phyloP scores from a whole-genome alignment of 2,797 vertebrate genomes.

The Telmatherina bonti region DNA sequence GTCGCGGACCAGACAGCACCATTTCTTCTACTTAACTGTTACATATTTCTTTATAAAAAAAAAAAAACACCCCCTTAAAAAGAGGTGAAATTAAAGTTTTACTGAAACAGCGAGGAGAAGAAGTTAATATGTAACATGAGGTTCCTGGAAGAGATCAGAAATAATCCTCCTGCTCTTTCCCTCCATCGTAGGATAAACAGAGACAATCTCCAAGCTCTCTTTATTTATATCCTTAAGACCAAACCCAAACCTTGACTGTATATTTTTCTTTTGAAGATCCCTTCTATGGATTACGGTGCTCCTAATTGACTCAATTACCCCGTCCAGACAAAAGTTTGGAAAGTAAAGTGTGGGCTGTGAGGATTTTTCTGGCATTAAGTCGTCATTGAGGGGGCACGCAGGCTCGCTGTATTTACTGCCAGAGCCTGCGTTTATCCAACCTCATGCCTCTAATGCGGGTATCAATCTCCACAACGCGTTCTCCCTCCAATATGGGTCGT shows the following conservation, averaged over 20 bases:
- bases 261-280: conserved; percentile 78
- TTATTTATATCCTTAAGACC: conserved; percentile 76
- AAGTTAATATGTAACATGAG: conserved; percentile 66
- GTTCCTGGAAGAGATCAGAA: conserved; percentile 61
- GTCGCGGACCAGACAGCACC: conserved; percentile 4
- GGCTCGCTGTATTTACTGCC: conserved; percentile 73
- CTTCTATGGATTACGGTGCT: conserved; percentile 67
- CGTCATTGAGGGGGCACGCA: conserved; percentile 65
- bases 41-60: conserved; percentile 40
- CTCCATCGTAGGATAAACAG: conserved; percentile 73
- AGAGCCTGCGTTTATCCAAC: conserved; percentile 73
- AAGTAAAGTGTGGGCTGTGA: conserved; percentile 72
- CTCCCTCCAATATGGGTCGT: conserved; percentile 75
- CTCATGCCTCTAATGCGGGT: conserved; percentile 80
- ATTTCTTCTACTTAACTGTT: conserved; percentile 50
- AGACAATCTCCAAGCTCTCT: conserved; percentile 65
- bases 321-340: conserved; percentile 73
- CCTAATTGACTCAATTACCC: conserved; percentile 80
- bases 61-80: neutral
- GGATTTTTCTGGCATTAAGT: conserved; percentile 76
- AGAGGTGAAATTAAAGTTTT: conserved; percentile 61
- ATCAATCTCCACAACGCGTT: conserved; percentile 78
- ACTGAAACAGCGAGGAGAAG: conserved; percentile 30
- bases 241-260: conserved; percentile 73
- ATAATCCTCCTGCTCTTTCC: conserved; percentile 71